Evolutionary conservation across 2,888 invertebrate genomes (phyloP).

Genomic region (Cordylochernes scorpioides): DNA sequence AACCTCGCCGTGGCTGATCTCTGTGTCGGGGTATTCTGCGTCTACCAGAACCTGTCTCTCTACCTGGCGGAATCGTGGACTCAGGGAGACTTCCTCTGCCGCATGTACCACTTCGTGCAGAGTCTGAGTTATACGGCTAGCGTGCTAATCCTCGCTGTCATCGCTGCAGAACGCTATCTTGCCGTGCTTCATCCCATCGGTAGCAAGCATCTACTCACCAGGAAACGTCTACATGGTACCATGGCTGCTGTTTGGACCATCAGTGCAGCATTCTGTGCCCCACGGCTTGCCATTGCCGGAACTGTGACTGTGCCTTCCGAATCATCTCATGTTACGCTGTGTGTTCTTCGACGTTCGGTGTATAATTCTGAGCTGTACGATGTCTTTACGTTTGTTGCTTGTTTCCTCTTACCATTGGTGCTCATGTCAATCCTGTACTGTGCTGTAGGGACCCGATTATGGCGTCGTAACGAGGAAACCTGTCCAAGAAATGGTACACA

Average conservation of each 20-base stretch:
- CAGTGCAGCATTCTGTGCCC: slow-evolving; percentile 52
- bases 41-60: slow-evolving; percentile 59
- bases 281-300: slow-evolving; percentile 57
- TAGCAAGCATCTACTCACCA: slow-evolving; percentile 13
- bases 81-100: slow-evolving; percentile 57
- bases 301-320: slow-evolving; percentile 5
- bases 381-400: slow-evolving; percentile 49
- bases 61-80: slow-evolving; percentile 45
- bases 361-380: slow-evolving; percentile 51
- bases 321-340: slow-evolving; percentile 28
- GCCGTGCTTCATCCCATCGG: slow-evolving; percentile 29
- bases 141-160: slow-evolving; percentile 60
- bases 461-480: no score
- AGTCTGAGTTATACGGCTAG: slow-evolving; percentile 68
- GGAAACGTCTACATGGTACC: slow-evolving; percentile 32
- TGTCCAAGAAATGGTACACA: no score
- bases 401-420: slow-evolving; percentile 50
- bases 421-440: slow-evolving; percentile 52
- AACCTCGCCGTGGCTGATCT: slow-evolving; percentile 70
- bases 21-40: slow-evolving; percentile 72
- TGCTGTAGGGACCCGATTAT: slow-evolving; percentile 49
- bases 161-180: slow-evolving; percentile 59
- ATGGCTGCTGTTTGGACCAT: slow-evolving; percentile 53
- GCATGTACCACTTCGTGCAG: slow-evolving; percentile 68
- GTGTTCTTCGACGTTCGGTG: slow-evolving; percentile 35